Conservation (phyloP, 2,113 vertebrate genomes). For the Kryptolebias marmoratus region DNA sequence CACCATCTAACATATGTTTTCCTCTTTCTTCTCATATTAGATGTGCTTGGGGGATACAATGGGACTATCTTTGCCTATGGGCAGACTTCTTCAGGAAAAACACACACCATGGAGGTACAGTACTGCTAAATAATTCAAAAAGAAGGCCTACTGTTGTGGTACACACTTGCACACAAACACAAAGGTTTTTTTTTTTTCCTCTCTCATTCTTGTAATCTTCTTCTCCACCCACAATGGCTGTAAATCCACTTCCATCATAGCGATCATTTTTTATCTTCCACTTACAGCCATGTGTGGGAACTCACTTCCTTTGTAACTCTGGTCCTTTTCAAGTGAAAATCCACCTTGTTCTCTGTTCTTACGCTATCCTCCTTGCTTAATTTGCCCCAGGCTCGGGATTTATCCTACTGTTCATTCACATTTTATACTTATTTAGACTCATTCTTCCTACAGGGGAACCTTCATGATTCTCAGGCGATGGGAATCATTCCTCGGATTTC, state of each 20-base stretch:
- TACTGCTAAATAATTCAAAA: constrained; percentile 58
- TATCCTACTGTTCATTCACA: constrained; percentile 18
- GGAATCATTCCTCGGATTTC: constrained; percentile 95
- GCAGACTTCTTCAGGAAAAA: constrained; percentile 94
- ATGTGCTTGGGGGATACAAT: constrained; percentile 92
- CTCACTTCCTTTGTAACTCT: constrained; percentile 48
- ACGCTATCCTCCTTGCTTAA: constrained; percentile 22
- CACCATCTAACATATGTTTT: background rate
- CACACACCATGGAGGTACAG: constrained; percentile 94
- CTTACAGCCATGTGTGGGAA: constrained; percentile 45
- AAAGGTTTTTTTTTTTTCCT: background rate
- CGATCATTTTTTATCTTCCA: constrained; percentile 29
- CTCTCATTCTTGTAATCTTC: constrained; percentile 5
- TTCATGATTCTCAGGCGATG: constrained; percentile 91
- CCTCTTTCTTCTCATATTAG: constrained; percentile 67
- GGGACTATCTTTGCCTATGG: constrained; percentile 96
- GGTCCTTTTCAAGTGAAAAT: constrained; percentile 50
- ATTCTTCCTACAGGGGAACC: constrained; percentile 82
- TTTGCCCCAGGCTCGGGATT: constrained; percentile 28
- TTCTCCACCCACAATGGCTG: constrained; percentile 21
- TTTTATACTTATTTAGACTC: constrained; percentile 8
- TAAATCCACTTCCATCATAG: constrained; percentile 51
- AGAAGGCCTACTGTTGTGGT: constrained; percentile 5
- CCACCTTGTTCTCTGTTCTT: constrained; percentile 13
- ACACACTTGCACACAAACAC: constrained; percentile 6